Evolutionary conservation across 2,797 vertebrate species (phyloP).

Genomic region (Oreochromis mossambicus): DNA sequence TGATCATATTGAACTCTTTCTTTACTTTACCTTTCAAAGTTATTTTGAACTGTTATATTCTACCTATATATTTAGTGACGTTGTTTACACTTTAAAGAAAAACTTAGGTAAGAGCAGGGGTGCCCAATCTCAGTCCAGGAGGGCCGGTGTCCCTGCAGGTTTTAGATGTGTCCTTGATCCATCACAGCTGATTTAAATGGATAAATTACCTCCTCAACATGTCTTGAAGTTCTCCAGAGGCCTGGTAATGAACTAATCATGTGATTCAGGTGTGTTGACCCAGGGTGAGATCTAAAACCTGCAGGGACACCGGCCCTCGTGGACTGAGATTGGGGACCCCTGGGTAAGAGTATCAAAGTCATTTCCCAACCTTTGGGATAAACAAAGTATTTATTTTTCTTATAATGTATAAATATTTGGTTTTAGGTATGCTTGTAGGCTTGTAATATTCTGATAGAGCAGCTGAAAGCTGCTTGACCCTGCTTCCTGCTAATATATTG

Average conservation of each 20-base stretch:
- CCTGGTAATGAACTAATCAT: too few species aligned
- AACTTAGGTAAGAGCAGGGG: neutral
- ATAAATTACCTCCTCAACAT: too few species aligned
- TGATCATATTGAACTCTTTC: neutral
- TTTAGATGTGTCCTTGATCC: too few species aligned
- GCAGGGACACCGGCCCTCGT: too few species aligned
- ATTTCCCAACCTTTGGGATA: neutral
- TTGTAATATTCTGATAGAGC: neutral
- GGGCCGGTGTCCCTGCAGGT: too few species aligned
- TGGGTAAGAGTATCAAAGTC: neutral
- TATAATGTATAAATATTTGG: rapidly evolving
- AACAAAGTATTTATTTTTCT: neutral
- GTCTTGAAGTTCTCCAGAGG: too few species aligned
- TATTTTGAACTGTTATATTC: neutral
- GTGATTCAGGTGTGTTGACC: too few species aligned
- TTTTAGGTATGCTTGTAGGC: neutral
- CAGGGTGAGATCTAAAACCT: too few species aligned
- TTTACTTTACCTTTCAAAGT: neutral
- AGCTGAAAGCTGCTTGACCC: neutral
- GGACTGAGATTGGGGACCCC: too few species aligned
- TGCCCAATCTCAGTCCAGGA: too few species aligned
- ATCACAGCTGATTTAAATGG: too few species aligned
- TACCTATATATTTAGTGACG: neutral
- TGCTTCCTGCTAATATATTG: neutral
- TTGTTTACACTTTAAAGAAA: neutral